Conservation (phyloP, 2,113 vertebrate genomes). For the Coreoperca whiteheadi region DNA sequence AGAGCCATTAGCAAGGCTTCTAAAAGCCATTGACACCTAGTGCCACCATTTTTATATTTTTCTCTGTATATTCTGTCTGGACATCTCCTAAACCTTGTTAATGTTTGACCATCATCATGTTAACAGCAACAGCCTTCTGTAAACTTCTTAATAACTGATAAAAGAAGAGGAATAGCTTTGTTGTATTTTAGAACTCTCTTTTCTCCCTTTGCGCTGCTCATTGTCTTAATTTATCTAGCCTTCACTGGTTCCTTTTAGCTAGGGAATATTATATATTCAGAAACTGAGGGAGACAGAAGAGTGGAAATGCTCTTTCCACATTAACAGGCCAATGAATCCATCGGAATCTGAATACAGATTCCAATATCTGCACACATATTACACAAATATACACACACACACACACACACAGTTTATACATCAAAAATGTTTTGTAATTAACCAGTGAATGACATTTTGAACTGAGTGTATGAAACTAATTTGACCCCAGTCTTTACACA, state of each 20-base stretch:
- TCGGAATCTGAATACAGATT: slow-evolving; percentile 15
- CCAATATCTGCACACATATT: background rate
- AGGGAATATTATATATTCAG: background rate
- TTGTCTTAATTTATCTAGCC: background rate
- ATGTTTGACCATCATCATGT: too few species aligned
- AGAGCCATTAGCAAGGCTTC: too few species aligned
- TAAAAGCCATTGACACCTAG: too few species aligned
- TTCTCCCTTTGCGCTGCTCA: background rate
- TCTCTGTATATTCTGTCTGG: too few species aligned
- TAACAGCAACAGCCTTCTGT: too few species aligned
- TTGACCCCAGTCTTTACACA: slow-evolving; percentile 16
- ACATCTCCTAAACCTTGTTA: too few species aligned
- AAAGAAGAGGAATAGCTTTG: too few species aligned
- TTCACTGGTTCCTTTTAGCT: background rate
- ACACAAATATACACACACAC: background rate
- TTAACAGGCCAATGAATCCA: slow-evolving; percentile 2
- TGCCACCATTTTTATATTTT: too few species aligned
- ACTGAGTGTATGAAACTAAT: slow-evolving; percentile 22
- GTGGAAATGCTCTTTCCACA: background rate
- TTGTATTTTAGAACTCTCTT: background rate
- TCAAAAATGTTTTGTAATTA: slow-evolving; percentile 10
- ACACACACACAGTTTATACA: background rate
- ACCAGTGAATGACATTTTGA: slow-evolving; percentile 15
- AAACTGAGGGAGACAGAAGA: background rate
- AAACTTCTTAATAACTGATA: too few species aligned